Conservation (phyloP, 2,113 vertebrate genomes). For the Percina caprodes region DNA sequence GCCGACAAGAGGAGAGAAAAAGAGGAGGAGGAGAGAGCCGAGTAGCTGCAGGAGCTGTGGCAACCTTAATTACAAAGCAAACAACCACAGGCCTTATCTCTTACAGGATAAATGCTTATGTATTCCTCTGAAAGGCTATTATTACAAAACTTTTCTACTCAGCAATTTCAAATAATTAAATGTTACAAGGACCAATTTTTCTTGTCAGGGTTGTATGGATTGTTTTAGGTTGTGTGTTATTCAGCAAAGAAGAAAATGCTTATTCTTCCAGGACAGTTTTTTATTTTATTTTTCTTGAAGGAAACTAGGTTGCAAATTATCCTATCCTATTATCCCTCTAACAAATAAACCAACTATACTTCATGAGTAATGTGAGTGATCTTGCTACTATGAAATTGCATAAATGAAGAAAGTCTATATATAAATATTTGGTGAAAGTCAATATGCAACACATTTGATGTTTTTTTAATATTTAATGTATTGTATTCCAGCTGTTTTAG, state of each 20-base stretch:
- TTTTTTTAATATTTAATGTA: neutral
- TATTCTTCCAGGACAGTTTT: slow-evolving; percentile 11
- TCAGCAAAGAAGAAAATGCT: slow-evolving; percentile 34
- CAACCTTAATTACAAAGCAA: slow-evolving; percentile 81
- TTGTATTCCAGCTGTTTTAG: neutral
- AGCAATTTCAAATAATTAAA: slow-evolving; percentile 75
- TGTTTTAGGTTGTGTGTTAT: slow-evolving; percentile 45
- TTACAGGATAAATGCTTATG: slow-evolving; percentile 71
- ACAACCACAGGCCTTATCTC: slow-evolving; percentile 72
- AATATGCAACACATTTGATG: slow-evolving; percentile 1
- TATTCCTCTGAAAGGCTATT: slow-evolving; percentile 72
- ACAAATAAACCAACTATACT: slow-evolving; percentile 12
- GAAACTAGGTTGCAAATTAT: slow-evolving; percentile 44
- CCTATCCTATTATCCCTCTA: neutral
- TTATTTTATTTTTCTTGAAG: neutral
- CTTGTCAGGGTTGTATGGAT: slow-evolving; percentile 46
- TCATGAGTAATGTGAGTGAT: neutral
- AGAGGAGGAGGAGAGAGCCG: slow-evolving; percentile 59
- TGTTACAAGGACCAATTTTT: slow-evolving; percentile 63
- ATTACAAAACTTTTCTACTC: slow-evolving; percentile 70
- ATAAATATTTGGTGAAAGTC: neutral
- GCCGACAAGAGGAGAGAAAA: slow-evolving; percentile 71
- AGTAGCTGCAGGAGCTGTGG: slow-evolving; percentile 69
- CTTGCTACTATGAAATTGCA: neutral
- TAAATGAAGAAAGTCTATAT: neutral